Evolutionary conservation across 2,797 vertebrate genomes (phyloP).

Genomic region (Champsocephalus gunnari): DNA sequence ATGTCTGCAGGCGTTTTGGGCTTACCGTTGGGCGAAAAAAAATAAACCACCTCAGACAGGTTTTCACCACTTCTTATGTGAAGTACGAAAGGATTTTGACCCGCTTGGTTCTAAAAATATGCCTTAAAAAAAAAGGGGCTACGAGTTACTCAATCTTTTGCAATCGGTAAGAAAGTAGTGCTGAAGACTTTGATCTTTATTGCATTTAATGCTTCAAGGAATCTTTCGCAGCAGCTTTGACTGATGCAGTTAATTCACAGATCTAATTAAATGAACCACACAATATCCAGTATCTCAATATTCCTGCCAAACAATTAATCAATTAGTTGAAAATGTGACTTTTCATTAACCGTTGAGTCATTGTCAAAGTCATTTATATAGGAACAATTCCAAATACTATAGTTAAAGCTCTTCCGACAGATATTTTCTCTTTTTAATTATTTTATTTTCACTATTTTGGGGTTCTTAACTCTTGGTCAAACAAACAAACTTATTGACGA

Average conservation of each 20-base stretch:
- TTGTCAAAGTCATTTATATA: not conserved
- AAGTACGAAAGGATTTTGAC: slow-evolving; percentile 56
- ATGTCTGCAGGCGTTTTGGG: slow-evolving; percentile 40
- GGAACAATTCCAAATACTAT: not conserved
- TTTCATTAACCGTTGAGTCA: not conserved
- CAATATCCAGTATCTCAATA: not conserved
- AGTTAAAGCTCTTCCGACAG: not conserved
- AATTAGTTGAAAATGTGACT: not conserved
- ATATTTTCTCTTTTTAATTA: not conserved
- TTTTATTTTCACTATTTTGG: not conserved
- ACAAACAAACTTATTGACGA: not conserved
- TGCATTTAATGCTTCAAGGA: slow-evolving; percentile 1
- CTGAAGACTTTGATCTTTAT: slow-evolving; percentile 24
- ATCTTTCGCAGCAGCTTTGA: not conserved
- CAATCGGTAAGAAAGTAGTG: no score
- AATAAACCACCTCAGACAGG: slow-evolving; percentile 56
- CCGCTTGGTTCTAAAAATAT: slow-evolving; percentile 40
- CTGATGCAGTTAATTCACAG: not conserved
- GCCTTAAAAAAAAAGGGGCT: slow-evolving; percentile 11
- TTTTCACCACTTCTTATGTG: slow-evolving; percentile 47
- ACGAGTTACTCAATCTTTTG: no score
- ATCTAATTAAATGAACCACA: not conserved
- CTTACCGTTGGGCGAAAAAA: slow-evolving; percentile 35
- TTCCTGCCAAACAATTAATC: not conserved
- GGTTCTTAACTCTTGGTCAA: not conserved